phyloP scores from a whole-genome alignment of 2,797 vertebrate genomes.

The Cyprinella venusta region DNA sequence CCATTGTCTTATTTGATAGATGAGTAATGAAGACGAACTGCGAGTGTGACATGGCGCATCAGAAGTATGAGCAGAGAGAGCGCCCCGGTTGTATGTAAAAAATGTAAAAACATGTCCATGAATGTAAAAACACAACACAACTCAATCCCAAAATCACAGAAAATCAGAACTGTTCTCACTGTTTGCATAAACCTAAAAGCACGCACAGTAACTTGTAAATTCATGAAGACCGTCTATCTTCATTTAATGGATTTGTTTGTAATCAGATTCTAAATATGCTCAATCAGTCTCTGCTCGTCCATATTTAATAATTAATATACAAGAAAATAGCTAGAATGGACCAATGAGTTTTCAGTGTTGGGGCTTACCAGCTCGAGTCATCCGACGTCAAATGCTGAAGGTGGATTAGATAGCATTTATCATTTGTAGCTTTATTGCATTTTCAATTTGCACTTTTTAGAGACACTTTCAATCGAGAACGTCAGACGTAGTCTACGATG shows the following conservation, averaged over 20 bases:
- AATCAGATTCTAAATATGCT: no score
- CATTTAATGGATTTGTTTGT: background rate
- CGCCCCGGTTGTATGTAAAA: no score
- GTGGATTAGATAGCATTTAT: background rate
- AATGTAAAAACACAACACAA: no score
- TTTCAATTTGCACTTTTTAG: background rate
- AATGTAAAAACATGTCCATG: no score
- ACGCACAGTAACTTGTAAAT: background rate
- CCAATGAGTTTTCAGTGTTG: background rate
- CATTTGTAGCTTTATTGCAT: background rate
- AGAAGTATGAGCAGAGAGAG: no score
- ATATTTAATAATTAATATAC: background rate
- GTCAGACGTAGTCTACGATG: no score
- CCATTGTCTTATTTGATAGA: no score
- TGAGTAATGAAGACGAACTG: no score
- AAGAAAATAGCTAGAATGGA: background rate
- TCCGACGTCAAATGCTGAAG: background rate
- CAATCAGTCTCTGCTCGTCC: background rate
- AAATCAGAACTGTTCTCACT: background rate
- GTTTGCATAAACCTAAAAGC: background rate
- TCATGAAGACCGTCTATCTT: background rate
- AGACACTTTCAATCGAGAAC: no score
- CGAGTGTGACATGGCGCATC: no score
- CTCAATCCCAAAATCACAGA: background rate
- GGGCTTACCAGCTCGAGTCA: background rate